A percentile compares a stretch with the other conserved stretches of the same genome.
These are phyloP conservation scores for Semicossyphus pulcher DNA, from an alignment of 2,113 vertebrate species.

Conservation along the genomic window DNA sequence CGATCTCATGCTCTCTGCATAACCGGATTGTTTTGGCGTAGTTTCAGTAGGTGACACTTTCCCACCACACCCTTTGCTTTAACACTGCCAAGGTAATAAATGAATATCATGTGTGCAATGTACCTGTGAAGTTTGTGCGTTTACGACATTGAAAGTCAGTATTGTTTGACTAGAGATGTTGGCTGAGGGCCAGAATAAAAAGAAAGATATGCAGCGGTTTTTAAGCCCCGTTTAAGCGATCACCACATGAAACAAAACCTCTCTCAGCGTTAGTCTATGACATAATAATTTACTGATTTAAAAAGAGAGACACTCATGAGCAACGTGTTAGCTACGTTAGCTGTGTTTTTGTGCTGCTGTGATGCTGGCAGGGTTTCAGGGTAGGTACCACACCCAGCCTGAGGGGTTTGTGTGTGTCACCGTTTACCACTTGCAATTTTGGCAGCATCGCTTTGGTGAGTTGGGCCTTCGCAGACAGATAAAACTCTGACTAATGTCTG, in stretches of 20 bases:
- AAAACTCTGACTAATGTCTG: slow-evolving; percentile 6
- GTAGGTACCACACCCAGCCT: slow-evolving; percentile 32
- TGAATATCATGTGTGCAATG: not conserved
- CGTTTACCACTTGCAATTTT: not conserved
- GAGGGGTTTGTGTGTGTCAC: slow-evolving; percentile 24
- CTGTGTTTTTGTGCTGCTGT: not conserved
- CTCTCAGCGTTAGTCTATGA: not conserved
- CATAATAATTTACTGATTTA: not conserved
- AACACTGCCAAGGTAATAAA: slow-evolving; percentile 21
- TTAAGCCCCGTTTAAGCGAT: not conserved
- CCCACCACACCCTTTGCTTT: slow-evolving; percentile 78
- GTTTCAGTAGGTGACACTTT: slow-evolving; percentile 48
- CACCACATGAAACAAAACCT: not conserved
- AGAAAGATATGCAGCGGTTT: not conserved
- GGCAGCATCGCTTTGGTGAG: not conserved
- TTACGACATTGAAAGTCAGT: not conserved
- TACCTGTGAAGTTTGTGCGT: not conserved
- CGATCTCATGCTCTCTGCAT: slow-evolving; percentile 21
- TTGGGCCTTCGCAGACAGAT: not conserved
- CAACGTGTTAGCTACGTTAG: not conserved
- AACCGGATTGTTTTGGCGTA: slow-evolving; percentile 58
- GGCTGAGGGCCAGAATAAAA: not conserved
- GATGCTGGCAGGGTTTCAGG: not conserved
- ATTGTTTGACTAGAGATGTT: not conserved
- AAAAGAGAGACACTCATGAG: not conserved